These are phyloP conservation scores for Coranthus polyacanthus DNA, from an alignment of 2,797 vertebrate species.

Conservation along the genomic window DNA sequence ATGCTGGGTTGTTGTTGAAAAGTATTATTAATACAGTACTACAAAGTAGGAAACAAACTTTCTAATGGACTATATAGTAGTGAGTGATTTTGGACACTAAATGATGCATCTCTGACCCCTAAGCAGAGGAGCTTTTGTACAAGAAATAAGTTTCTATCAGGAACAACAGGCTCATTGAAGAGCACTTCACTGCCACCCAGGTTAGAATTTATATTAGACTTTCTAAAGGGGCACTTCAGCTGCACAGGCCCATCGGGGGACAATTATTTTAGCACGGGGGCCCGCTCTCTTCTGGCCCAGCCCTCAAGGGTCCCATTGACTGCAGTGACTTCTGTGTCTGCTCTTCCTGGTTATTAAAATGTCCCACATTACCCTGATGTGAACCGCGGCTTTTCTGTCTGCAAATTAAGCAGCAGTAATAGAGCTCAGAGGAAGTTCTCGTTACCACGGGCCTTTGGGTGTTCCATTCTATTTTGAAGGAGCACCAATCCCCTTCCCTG, in stretches of 20 bases:
- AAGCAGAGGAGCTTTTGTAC: too few species aligned
- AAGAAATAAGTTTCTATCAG: too few species aligned
- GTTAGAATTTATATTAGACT: neutral
- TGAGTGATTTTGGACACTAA: too few species aligned
- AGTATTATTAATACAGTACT: too few species aligned
- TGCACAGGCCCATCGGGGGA: neutral
- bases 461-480: constrained; percentile 53
- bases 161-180: neutral
- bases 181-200: neutral
- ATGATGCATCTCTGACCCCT: too few species aligned
- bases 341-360: constrained; percentile 34
- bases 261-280: constrained; percentile 13
- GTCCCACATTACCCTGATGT: constrained; percentile 30
- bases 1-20: too few species aligned
- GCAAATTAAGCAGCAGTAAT: constrained; percentile 57
- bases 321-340: constrained; percentile 29
- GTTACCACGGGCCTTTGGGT: constrained; percentile 47
- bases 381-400: constrained; percentile 31
- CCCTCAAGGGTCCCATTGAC: constrained; percentile 28
- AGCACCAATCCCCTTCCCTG: constrained; percentile 26
- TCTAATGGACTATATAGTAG: too few species aligned
- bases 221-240: neutral
- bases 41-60: too few species aligned
- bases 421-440: constrained; percentile 42
- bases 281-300: constrained; percentile 2